These are phyloP conservation scores for Sebastes flavidus DNA, from an alignment of 2,797 vertebrate species.

Conservation along the genomic window DNA sequence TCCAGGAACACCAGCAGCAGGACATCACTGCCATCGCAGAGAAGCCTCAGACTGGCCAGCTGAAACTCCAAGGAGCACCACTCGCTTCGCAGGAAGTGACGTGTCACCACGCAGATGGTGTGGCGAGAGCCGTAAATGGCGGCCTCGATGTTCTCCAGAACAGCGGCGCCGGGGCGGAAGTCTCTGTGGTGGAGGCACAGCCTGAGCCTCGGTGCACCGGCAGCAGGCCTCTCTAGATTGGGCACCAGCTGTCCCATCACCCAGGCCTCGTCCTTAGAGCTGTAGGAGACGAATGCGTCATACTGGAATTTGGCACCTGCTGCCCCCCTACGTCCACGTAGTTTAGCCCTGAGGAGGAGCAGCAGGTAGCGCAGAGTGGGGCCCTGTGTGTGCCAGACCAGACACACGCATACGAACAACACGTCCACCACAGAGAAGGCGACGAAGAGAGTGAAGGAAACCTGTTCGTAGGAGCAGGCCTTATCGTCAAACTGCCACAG, in stretches of 20 bases:
- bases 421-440: constrained; percentile 4
- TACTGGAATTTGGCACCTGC: constrained; percentile 18
- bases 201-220: neutral
- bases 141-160: constrained; percentile 71
- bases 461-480: constrained; percentile 28
- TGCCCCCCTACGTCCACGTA: neutral
- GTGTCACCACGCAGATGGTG: constrained; percentile 72
- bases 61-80: constrained; percentile 77
- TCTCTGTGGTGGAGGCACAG: constrained; percentile 51
- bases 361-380: constrained; percentile 31
- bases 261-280: constrained; percentile 62
- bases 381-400: constrained; percentile 32
- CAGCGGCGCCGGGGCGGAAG: constrained; percentile 22
- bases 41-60: constrained; percentile 62
- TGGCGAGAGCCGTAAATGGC: constrained; percentile 71
- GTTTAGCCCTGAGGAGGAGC: constrained; percentile 34
- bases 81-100: constrained; percentile 66
- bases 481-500: constrained; percentile 44
- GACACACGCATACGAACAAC: constrained; percentile 16
- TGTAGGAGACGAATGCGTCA: constrained; percentile 44
- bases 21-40: constrained; percentile 59
- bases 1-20: constrained; percentile 68
- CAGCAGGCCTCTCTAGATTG: constrained; percentile 15
- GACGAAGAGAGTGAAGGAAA: constrained; percentile 26
- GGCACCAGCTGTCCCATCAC: constrained; percentile 47